A percentile compares a stretch with the other conserved stretches of the same genome.
phyloP scores from a whole-genome alignment of 2,113 vertebrate species.

The Rhynchopsitta pachyrhyncha region DNA sequence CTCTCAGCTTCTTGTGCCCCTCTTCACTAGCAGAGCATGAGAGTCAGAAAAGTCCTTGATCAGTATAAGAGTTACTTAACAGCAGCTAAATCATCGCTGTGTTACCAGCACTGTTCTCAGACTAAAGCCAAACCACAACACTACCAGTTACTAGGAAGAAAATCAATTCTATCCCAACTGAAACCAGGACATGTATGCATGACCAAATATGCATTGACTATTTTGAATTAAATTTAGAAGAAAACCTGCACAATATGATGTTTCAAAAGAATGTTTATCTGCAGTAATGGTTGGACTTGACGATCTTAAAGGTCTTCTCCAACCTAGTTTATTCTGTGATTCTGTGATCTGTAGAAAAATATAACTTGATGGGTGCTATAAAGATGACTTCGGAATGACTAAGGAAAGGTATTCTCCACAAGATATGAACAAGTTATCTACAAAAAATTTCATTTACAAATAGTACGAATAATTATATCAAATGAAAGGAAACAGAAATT shows the following conservation, averaged over 20 bases:
- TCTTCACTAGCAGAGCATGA: not conserved
- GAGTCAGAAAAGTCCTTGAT: not conserved
- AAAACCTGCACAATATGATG: not conserved
- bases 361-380: not conserved
- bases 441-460: not conserved
- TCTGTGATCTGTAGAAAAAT: not conserved
- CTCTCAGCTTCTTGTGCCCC: not conserved
- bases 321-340: not conserved
- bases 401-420: not conserved
- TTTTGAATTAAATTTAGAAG: not conserved
- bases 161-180: not conserved
- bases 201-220: not conserved
- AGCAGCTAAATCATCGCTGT: not conserved
- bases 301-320: not conserved
- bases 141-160: not conserved
- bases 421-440: not conserved
- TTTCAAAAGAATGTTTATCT: not conserved
- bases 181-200: not conserved
- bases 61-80: not conserved
- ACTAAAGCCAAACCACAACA: not conserved
- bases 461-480: not conserved
- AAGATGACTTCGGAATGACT: not conserved
- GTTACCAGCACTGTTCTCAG: not conserved
- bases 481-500: not conserved
- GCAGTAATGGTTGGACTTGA: not conserved